Evolutionary conservation across 1,140 invertebrate species (phyloP), one percentile per base, ranked within the genome.

Genomic region (Acromyrmex charruanus): DNA sequence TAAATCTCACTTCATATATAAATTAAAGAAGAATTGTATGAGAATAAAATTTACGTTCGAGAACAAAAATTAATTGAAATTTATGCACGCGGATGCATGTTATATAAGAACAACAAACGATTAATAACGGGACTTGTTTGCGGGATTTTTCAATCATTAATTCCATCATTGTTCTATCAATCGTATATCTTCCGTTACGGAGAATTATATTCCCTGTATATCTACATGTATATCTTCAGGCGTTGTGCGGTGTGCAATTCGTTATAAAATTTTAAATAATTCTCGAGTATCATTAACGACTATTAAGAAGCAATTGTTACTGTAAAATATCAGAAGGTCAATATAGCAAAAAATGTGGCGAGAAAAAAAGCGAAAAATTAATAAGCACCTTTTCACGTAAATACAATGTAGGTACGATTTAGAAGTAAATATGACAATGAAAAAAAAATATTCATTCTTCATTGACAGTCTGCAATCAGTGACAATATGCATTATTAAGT

Each of bases 151-250:
- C 49, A 79, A 77, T 79, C 44, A 68, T 79, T 85, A 77, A 77
- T 85, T 79, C 25, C 25, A 25, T 25, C 75, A 79, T 58, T 55
- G 74, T 66, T 87, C 28, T 9, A 82, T 51, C 58, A 68, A 87
- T 87, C 85, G 58, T 87, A 87, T 82, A 87, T 87, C 77, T 72
- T 87, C 28, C 49, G 10, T 58, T 80, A 82, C 77, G 68, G 6
- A 44, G 79, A 69, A 87, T 71, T 81, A 53, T 66, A 86, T 84
- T 75, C 35, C n/a, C 55, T 65, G 31, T 21, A 25, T 35, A 28
- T 58, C 31, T 75, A 39, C 53, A 31, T 61, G 21, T 69, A 51
- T 51, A 69, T 51, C 66, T 51, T 25, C 12, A 49, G 18, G 66
- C 21, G 10, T 68, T 58, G 25, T 18, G 44, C 35, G n/a, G n/a